Conservation (phyloP, 2,797 vertebrate species). For the Cirrhinus molitorella region DNA sequence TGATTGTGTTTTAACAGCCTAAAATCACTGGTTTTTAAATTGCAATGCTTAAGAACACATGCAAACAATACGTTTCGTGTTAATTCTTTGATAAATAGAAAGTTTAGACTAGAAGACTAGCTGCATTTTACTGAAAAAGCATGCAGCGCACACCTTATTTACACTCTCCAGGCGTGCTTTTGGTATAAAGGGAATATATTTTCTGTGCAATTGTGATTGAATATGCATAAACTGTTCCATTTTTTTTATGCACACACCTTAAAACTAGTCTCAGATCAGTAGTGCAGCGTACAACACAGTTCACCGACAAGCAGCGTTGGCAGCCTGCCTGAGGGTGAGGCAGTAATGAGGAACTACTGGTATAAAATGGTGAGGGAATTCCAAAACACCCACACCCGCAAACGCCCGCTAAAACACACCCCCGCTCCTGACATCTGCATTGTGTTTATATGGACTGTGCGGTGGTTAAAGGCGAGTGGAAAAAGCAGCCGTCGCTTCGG, state of each 20-base stretch:
- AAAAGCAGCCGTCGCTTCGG: constrained; percentile 69
- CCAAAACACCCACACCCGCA: constrained; percentile 48
- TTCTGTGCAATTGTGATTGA: not conserved
- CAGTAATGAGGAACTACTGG: constrained; percentile 35
- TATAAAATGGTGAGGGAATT: constrained; percentile 46
- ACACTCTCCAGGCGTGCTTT: constrained; percentile 1
- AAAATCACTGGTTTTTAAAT: too few species aligned
- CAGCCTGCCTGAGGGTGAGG: constrained; percentile 15
- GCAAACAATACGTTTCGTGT: too few species aligned
- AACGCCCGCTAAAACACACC: constrained; percentile 49
- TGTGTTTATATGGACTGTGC: constrained; percentile 76
- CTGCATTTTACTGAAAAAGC: too few species aligned
- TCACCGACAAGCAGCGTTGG: constrained; percentile 5
- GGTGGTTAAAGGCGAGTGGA: constrained; percentile 76
- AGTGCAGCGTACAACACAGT: not conserved
- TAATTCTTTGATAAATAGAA: too few species aligned
- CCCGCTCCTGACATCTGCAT: constrained; percentile 76
- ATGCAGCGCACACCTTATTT: too few species aligned
- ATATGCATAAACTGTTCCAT: constrained; percentile 10
- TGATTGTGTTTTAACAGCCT: too few species aligned
- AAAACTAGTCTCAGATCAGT: constrained; percentile 31
- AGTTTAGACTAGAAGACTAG: too few species aligned
- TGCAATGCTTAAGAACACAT: too few species aligned
- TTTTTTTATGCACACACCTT: not conserved
- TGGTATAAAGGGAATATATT: not conserved